Base-by-base conservation (phyloP, 92 coral and sea anemone genomes). In the Porites rus region DNA sequence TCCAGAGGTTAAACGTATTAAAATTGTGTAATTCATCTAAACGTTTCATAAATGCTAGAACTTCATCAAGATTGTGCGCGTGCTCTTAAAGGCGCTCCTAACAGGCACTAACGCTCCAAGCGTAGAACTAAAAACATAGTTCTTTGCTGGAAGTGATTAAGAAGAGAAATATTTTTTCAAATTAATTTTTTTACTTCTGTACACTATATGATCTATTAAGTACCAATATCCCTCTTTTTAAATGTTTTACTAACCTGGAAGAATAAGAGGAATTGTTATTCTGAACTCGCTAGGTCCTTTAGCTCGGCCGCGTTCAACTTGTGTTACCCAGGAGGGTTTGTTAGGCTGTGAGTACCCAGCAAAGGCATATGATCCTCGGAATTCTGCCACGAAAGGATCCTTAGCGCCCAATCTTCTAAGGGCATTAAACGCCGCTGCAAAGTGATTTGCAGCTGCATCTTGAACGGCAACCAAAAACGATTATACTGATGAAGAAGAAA, bases 401-500 rank as follows among this genome's bases (percentile, higher is more conserved):
- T 1, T n/a, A 25, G 85, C 85, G n/a, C 89, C 89, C 19, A 53
- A n/a, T 68, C 78, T 25, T 60, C 10, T 68, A 6, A 86, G 78
- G 13, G 81, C 85, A 12, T 69, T 19, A 12, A 78, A 21, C 11
- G 89, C 83, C 7, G 68, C n/a, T 43, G 51, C 7, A 8, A 20
- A 14, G 17, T 3, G 6, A 4, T 50, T 16, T 4, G 76, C 78
- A 4, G 76, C 85, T 17, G 69, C 84, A 21, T 86, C 89, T 86
- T 69, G 83, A 71, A 86, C 11, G 14, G 89, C 89, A 10, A 77
- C 84, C 70, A 86, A 60, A n/a, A 52, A 86, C 84, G n/a, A 86
- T 78, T 52, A 69, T 77, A 50, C 89, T 86, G 76, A 6, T 18
- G 67, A 31, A 13, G 18, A 11, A 60, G 18, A 60, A 43, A 66